These are phyloP conservation scores for Grallaria varia DNA, from an alignment of 2,113 vertebrate genomes.

Conservation along the genomic window DNA sequence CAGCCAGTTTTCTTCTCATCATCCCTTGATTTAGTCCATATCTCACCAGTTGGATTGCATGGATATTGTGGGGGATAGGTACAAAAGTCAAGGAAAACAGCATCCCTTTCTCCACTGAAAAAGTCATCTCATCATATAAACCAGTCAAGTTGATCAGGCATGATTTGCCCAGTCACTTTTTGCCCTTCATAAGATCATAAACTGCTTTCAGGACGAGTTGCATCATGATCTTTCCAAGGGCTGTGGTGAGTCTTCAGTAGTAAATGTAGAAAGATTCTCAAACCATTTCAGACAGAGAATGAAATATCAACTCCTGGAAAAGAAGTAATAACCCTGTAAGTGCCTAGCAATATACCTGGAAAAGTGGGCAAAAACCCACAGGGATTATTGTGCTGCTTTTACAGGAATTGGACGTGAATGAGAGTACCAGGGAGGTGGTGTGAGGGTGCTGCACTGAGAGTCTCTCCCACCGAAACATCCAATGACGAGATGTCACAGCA, in stretches of 20 bases:
- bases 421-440: accelerated
- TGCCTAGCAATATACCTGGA: not conserved
- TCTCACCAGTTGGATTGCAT: not conserved
- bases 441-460: not conserved
- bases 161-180: not conserved
- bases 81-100: not conserved
- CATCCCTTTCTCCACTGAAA: not conserved
- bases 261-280: not conserved
- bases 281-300: not conserved
- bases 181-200: not conserved
- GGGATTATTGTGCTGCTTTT: not conserved
- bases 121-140: not conserved
- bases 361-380: not conserved
- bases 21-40: not conserved
- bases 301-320: not conserved
- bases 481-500: accelerated
- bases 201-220: not conserved
- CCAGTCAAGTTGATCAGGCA: not conserved
- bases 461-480: not conserved
- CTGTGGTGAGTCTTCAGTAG: not conserved
- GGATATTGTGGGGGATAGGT: not conserved
- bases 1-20: not conserved
- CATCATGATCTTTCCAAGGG: not conserved
- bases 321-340: not conserved
- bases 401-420: not conserved